Evolutionary conservation across 2,797 vertebrate species (phyloP).

Genomic region (Synanceia verrucosa): DNA sequence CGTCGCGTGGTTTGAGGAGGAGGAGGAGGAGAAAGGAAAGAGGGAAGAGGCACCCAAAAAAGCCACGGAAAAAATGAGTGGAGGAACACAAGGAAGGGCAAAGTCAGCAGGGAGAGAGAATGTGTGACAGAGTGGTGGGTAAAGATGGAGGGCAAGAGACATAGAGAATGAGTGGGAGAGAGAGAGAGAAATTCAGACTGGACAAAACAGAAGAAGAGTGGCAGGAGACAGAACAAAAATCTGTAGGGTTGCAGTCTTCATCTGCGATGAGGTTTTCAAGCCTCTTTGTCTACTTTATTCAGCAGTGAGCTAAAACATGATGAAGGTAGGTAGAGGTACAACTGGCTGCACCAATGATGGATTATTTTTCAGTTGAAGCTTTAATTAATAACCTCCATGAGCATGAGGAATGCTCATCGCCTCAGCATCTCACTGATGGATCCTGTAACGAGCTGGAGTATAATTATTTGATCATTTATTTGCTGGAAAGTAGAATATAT

Average conservation of each 20-base stretch:
- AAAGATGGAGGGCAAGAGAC: constrained; percentile 56
- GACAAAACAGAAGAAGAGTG: background rate
- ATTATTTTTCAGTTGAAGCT: constrained; percentile 4
- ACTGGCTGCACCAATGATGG: background rate
- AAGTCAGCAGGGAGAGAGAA: constrained; percentile 82
- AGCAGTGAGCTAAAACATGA: background rate
- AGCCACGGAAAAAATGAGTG: constrained; percentile 89
- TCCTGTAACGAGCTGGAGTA: background rate
- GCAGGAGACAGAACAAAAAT: background rate
- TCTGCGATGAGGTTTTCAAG: background rate
- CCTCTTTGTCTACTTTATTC: background rate
- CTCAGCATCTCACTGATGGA: background rate
- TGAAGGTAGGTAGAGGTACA: background rate
- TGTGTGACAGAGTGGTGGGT: constrained; percentile 61
- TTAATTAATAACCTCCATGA: constrained; percentile 4
- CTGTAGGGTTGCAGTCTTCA: background rate
- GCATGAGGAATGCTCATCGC: background rate
- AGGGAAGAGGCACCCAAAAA: constrained; percentile 80
- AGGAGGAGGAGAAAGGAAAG: constrained; percentile 54
- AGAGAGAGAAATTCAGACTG: background rate
- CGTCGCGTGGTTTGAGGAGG: constrained; percentile 81
- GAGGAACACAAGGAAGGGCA: constrained; percentile 83
- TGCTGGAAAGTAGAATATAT: background rate
- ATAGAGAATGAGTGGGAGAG: background rate
- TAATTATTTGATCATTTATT: background rate